Base-by-base conservation (phyloP, 92 coral and sea anemone species). In the Montipora capitata region DNA sequence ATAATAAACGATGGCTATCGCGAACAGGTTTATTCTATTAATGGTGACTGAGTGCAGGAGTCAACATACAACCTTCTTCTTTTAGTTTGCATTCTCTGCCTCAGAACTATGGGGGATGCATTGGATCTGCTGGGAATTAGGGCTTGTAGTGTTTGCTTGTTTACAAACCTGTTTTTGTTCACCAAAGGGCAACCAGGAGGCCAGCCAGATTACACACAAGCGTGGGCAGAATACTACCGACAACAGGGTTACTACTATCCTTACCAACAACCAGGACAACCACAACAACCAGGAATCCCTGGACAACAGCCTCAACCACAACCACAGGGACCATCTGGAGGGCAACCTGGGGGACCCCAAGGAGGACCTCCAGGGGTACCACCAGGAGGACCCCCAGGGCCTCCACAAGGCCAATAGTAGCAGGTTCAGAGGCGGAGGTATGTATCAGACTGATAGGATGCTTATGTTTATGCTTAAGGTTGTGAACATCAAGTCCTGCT, bases 171-270 rank as follows among this genome's bases (percentile, higher is more conserved):
- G 20, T 3, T 56, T 42, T n/a, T 51, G 5, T 35, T 78, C n/a
- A 15, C 10, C 74, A 40, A 74, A 72, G 72, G 79, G 57, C 87
- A 78, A 85, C 81, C 78, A 68, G 96, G 80, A 43, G 94, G 90
- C 42, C 99, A 97, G 62, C 99, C 98, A 2, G 99, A 98, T 84
- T 98, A 98, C 93, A 85, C 98, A 1, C 99, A 96, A 5, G 99
- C 98, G 40, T 98, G 99, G 99, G 96, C 96, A 27, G 99, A 98
- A 77, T 98, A 88, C 75, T 98, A 96, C 86, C 90, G 96, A 79
- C 98, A 94, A 38, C 99, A 98, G 51, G 94, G 97, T 5, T 95
- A 93, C 59, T 95, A 93, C 85, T 94, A 95, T 45, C 97, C 95
- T 2, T 96, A 93, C 82, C 94, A 85, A 76, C 93, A 91, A 42